phyloP scores from a whole-genome alignment of 2,113 vertebrate species.

The Grammomys dolichurus region DNA sequence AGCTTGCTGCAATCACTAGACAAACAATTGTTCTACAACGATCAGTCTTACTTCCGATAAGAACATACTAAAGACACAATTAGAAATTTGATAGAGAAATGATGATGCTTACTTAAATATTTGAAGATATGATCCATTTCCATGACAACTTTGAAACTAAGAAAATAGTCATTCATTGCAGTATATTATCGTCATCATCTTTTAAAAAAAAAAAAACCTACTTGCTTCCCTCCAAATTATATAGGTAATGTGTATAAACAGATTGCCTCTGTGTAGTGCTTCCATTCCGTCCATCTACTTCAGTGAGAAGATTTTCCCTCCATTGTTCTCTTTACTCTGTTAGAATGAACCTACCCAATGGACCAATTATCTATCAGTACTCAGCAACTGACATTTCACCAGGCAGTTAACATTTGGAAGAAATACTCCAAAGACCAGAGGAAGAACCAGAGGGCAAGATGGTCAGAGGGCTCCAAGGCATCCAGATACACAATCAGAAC shows the following conservation, averaged over 20 bases:
- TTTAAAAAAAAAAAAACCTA: not conserved
- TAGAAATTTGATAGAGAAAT: slow-evolving; percentile 34
- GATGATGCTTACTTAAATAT: not conserved
- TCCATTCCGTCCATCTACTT: not conserved
- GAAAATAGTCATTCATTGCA: not conserved
- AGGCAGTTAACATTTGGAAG: slow-evolving; percentile 2
- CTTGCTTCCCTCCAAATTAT: not conserved
- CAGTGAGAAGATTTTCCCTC: not conserved
- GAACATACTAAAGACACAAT: not conserved
- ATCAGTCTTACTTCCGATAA: not conserved
- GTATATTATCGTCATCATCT: not conserved
- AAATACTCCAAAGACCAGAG: not conserved
- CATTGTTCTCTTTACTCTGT: not conserved
- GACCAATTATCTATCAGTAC: slow-evolving; percentile 6
- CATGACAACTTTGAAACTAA: not conserved
- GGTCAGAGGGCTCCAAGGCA: not conserved
- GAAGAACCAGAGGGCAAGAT: not conserved
- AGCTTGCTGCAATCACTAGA: not conserved
- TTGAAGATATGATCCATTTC: not conserved
- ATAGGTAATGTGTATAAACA: not conserved
- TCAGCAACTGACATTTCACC: slow-evolving; percentile 41
- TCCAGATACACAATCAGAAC: not conserved
- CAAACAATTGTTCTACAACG: not conserved
- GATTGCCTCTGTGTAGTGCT: not conserved
- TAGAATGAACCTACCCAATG: not conserved